Base-by-base conservation (phyloP, 2,888 invertebrate species). In the Lamproptera curius region DNA sequence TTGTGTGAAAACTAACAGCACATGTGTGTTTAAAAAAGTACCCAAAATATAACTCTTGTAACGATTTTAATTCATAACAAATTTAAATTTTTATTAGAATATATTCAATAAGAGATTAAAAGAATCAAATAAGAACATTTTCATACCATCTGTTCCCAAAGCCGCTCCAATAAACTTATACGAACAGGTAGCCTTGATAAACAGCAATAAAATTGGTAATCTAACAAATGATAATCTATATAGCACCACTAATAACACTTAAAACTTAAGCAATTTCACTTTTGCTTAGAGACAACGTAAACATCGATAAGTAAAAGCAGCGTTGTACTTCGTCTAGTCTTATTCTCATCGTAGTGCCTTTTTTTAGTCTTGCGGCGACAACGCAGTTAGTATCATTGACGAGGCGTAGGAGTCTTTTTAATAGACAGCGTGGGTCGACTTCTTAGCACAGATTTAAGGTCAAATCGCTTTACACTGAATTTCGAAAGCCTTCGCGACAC, bases 401-500 rank as follows among this genome's bases (percentile, higher is more conserved):
- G 59, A 55, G 65, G 82, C 76, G 86, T 87, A 87, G 86, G 86
- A 76, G 81, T 77, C 62, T 61, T 53, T 77, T 77, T 80, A 85
- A 71, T 78, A 71, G 58, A 55, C 66, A 57, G 83, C 83, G 86
- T 87, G 77, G 86, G 86, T 66, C 67, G 84, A 72, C 69, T 73
- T 70, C 71, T 76, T 71, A 65, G 70, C 68, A 68, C 58, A 65
- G 67, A 76, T 58, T 56, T 74, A 82, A 84, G 85, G 83, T 81
- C 84, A 82, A 56, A 55, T 69, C 62, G 63, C 58, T 70, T 69
- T 58, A 61, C 64, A 65, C 56, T 53, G 58, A 69, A 63, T 62
- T 56, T 51, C 56, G 50, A 48, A 59, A 75, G 60, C 65, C 71
- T 75, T 68, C 62, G 55, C 63, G 59, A 52, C 55, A 61, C 57